Percentiles rank a stretch among this genome's conserved stretches.
Conservation (phyloP, 1,140 invertebrate genomes). For the Drosophila guanche region DNA sequence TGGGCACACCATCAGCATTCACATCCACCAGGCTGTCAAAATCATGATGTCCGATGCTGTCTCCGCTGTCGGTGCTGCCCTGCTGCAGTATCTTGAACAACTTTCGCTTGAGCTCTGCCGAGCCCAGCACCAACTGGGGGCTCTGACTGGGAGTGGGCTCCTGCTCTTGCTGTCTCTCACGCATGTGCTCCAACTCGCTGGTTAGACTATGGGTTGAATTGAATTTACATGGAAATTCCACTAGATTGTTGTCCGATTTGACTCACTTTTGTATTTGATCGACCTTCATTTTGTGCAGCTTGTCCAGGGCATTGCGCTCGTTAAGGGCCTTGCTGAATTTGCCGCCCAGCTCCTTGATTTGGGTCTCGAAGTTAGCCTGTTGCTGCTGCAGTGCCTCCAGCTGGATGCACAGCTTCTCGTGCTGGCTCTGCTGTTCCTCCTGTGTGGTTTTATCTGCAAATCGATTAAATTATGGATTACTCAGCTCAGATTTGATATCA, state of each 20-base stretch:
- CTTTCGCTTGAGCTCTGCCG: conserved; percentile 68
- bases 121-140: conserved; percentile 36
- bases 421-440: conserved; percentile 65
- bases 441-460: conserved; percentile 71
- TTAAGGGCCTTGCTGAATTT: conserved; percentile 68
- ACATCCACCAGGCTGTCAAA: conserved; percentile 77
- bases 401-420: conserved; percentile 63
- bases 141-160: no score
- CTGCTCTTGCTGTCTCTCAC: conserved; percentile 60
- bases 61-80: conserved; percentile 52
- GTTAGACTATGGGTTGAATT: conserved; percentile 47
- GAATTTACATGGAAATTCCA: no score
- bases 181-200: conserved; percentile 65
- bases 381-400: conserved; percentile 61
- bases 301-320: conserved; percentile 76
- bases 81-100: conserved; percentile 74
- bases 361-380: conserved; percentile 56
- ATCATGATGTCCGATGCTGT: conserved; percentile 42
- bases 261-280: conserved; percentile 72
- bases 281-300: conserved; percentile 79
- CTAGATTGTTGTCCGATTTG: neutral
- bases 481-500: no score
- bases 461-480: neutral
- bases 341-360: conserved; percentile 65
- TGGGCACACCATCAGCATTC: conserved; percentile 36